Percentiles rank a stretch among this genome's conserved stretches.
These are phyloP conservation scores for Gnathonemus longibarbis DNA, from an alignment of 2,113 vertebrate species.

Conservation along the genomic window DNA sequence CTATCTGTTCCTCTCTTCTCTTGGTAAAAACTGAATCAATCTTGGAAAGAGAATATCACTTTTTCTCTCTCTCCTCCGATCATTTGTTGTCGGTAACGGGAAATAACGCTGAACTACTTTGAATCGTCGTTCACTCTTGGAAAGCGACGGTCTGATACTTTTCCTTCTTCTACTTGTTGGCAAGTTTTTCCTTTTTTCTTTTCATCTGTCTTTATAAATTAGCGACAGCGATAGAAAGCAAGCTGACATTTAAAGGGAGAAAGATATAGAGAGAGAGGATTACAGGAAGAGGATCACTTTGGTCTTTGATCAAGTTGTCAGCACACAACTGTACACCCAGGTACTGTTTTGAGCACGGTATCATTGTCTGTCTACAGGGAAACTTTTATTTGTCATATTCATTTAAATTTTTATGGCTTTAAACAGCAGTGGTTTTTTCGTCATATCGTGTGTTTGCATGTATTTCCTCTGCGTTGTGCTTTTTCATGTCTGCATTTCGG, in stretches of 20 bases:
- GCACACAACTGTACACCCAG: slow-evolving; percentile 41
- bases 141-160: slow-evolving; percentile 46
- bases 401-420: not conserved
- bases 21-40: slow-evolving; percentile 58
- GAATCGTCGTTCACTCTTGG: slow-evolving; percentile 49
- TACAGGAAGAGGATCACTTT: slow-evolving; percentile 36
- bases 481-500: not conserved
- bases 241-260: slow-evolving; percentile 29
- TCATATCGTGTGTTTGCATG: not conserved
- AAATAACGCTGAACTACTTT: slow-evolving; percentile 39
- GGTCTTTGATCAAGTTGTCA: slow-evolving; percentile 29
- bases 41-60: slow-evolving; percentile 66
- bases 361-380: not conserved
- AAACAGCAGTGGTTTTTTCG: not conserved
- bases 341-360: slow-evolving; percentile 40
- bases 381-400: not conserved
- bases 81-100: slow-evolving; percentile 53
- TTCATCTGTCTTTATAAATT: slow-evolving; percentile 31
- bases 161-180: slow-evolving; percentile 29
- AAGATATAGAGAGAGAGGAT: slow-evolving; percentile 25
- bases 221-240: slow-evolving; percentile 42
- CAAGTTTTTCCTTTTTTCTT: slow-evolving; percentile 12
- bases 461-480: slow-evolving; percentile 12
- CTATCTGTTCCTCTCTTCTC: slow-evolving; percentile 29
- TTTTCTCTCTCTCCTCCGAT: slow-evolving; percentile 54